phyloP scores from a whole-genome alignment of 2,113 vertebrate genomes.

The Myotis brandtii region DNA sequence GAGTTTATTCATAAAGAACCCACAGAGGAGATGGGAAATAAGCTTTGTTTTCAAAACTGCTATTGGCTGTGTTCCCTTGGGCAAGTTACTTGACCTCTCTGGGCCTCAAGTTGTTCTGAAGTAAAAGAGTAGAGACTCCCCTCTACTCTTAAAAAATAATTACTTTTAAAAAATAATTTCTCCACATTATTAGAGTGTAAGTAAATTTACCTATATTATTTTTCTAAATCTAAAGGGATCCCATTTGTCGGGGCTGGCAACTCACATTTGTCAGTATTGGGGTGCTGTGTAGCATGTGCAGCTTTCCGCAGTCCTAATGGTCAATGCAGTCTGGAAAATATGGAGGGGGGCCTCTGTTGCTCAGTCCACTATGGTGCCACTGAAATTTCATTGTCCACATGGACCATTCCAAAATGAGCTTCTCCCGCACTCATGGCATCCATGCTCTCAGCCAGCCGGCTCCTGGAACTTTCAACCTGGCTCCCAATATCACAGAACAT shows the following conservation, averaged over 20 bases:
- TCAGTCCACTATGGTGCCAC: background rate
- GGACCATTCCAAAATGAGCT: background rate
- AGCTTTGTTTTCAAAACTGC: slow-evolving; percentile 10
- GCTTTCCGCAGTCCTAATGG: background rate
- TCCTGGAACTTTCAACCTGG: background rate
- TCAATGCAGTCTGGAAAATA: background rate
- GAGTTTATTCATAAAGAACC: background rate
- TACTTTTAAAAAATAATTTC: background rate
- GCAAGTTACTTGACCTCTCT: slow-evolving; percentile 20
- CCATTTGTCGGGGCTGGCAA: background rate
- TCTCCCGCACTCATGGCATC: background rate
- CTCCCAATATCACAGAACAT: background rate
- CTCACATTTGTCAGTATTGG: background rate
- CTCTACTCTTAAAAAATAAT: background rate
- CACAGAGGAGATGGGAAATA: background rate
- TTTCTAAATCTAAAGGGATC: slow-evolving; percentile 28
- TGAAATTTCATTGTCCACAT: background rate
- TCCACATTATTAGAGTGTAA: background rate
- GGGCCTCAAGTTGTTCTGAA: background rate
- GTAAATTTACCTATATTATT: background rate
- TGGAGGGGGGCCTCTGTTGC: background rate
- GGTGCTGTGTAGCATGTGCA: rapidly evolving
- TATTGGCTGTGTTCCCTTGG: background rate
- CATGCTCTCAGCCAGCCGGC: background rate
- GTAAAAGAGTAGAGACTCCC: background rate